A percentile compares a stretch with the other conserved stretches of the same genome.
phyloP scores from a whole-genome alignment of 2,888 invertebrate genomes.

The Notocelia uddmanniana region DNA sequence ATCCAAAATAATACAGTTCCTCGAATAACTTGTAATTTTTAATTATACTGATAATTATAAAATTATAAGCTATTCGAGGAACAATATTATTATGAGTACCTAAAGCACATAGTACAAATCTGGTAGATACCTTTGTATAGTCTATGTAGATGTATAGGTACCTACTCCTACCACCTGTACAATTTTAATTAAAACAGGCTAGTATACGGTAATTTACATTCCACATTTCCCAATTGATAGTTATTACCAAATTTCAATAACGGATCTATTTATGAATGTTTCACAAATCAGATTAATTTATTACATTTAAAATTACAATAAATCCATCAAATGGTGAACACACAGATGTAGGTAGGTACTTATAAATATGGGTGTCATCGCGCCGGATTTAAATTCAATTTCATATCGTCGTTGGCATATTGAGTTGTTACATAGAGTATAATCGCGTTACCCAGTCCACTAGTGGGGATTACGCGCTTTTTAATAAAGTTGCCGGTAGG shows the following conservation, averaged over 20 bases:
- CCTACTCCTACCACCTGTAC: no score
- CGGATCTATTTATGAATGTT: not conserved
- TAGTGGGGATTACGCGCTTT: conserved; percentile 84
- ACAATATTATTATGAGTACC: no score
- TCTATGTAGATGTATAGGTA: no score
- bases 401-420: conserved; percentile 77
- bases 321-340: conserved; percentile 25
- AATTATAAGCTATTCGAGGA: no score
- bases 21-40: no score
- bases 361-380: conserved; percentile 61
- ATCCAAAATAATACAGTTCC: no score
- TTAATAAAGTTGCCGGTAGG: conserved; percentile 81
- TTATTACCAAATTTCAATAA: not conserved
- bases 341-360: conserved; percentile 17
- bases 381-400: conserved; percentile 80
- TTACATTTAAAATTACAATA: conserved; percentile 42
- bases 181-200: conserved; percentile 2
- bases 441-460: conserved; percentile 85
- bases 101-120: no score
- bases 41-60: no score
- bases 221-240: not conserved
- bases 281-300: conserved; percentile 25
- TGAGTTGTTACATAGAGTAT: conserved; percentile 81
- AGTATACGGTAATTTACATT: not conserved
- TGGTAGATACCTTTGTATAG: no score